phyloP scores from a whole-genome alignment of 1,140 invertebrate species.

The Polypedilum vanderplanki region DNA sequence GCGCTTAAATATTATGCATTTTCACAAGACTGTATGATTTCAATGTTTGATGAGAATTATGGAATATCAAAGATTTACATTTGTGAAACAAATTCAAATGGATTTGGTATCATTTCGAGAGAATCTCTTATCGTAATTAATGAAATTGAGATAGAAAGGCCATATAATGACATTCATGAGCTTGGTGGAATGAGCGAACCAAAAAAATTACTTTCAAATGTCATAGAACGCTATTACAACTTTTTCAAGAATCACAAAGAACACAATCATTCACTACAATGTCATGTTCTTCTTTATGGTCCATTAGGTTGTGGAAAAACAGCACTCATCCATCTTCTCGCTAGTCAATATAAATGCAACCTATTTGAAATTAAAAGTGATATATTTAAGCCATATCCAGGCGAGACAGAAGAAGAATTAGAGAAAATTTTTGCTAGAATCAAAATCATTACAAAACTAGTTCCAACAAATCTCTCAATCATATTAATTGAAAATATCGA shows the following conservation, averaged over 20 bases:
- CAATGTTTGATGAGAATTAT: neutral
- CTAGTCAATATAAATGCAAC: neutral
- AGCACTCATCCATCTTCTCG: neutral
- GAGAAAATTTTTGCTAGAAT: slow-evolving; percentile 43
- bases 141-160: neutral
- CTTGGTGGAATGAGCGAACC: neutral
- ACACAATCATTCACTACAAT: neutral
- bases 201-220: neutral
- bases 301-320: neutral
- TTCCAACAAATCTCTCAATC: slow-evolving; percentile 36
- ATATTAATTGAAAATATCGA: slow-evolving; percentile 43
- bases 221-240: neutral
- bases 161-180: neutral
- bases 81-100: neutral
- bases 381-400: slow-evolving; percentile 41
- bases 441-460: slow-evolving; percentile 34
- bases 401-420: slow-evolving; percentile 44
- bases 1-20: neutral
- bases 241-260: neutral
- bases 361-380: neutral
- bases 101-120: neutral
- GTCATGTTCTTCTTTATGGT: neutral
- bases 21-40: neutral
- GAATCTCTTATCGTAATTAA: neutral
- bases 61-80: neutral